Evolutionary conservation across 2,888 invertebrate species (phyloP), one percentile per base, ranked within the genome.

Genomic region (Liposcelis brunnea): DNA sequence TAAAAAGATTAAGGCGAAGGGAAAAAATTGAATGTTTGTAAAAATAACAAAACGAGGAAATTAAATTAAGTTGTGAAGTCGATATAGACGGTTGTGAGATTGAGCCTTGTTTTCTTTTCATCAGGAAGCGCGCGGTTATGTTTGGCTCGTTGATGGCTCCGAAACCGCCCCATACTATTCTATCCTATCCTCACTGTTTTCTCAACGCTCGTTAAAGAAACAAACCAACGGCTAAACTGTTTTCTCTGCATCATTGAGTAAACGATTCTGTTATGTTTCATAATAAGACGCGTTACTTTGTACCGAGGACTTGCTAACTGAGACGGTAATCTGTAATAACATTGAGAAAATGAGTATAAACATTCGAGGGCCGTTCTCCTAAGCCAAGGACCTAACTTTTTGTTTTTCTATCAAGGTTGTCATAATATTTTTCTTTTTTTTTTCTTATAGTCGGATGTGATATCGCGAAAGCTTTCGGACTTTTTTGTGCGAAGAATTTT

Each of bases 251-350:
- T 67, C 66, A 63, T 75, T 80, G 79, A 78, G 80, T 80, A 80
- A 80, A 80, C 80, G 73, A 67, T 68, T 68, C 75, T 80, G 80
- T 80, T 80, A 79, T 80, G 79, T 79, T 77, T 79, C 77, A 75
- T 78, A 80, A 80, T 79, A 80, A 74, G 62, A 60, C 26, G 26
- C 26, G 26, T 26, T 26, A 26, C 26, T 26, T 26, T 26, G 26
- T 26, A 26, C 26, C 5, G 26, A 26, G 26, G 26, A 26, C 26
- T 26, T 26, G 26, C 26, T 26, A 26, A 26, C 26, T 26, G 26
- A 26, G 26, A 26, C 26, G 26, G 26, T 40, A 18, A 40, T 40
- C 40, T 40, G 19, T 40, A 16, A 16, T 16, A 26, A 26, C 26
- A 26, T 26, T 26, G 26, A 26, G 26, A 26, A 26, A 26, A 26